Conservation (phyloP, 2,113 vertebrate species). For the Antechinus flavipes region DNA sequence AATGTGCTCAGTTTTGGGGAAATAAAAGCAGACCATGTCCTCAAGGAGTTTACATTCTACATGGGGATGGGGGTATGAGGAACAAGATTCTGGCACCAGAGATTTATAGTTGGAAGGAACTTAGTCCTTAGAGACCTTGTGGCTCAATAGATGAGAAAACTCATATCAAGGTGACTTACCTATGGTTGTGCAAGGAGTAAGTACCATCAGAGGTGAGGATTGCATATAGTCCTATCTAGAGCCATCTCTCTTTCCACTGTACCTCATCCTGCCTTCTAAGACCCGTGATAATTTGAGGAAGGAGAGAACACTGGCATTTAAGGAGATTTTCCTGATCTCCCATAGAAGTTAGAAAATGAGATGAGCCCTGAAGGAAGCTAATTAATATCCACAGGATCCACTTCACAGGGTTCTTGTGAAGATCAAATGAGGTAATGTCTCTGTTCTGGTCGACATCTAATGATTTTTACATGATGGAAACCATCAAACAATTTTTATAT, state of each 20-base stretch:
- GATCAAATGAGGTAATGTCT: neutral
- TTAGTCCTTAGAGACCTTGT: neutral
- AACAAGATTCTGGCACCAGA: neutral
- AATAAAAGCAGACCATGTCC: too few relatives aligned
- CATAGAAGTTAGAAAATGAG: neutral
- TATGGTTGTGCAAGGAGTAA: neutral
- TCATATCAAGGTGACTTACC: neutral
- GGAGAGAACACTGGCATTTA: neutral
- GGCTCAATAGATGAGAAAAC: neutral
- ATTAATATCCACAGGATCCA: neutral
- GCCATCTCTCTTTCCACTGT: neutral
- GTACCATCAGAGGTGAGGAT: neutral
- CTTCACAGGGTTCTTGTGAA: neutral
- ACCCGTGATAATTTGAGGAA: neutral
- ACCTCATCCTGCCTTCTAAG: neutral
- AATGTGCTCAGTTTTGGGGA: neutral
- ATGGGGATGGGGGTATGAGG: too few relatives aligned
- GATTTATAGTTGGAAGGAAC: neutral
- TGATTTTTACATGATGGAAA: neutral
- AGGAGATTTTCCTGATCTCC: neutral
- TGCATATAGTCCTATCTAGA: neutral
- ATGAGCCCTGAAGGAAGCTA: neutral
- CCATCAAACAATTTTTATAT: neutral
- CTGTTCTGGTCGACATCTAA: neutral
- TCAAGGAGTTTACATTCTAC: too few relatives aligned